Conservation (phyloP, 2,113 vertebrate species). For the Mandrillus leucophaeus region DNA sequence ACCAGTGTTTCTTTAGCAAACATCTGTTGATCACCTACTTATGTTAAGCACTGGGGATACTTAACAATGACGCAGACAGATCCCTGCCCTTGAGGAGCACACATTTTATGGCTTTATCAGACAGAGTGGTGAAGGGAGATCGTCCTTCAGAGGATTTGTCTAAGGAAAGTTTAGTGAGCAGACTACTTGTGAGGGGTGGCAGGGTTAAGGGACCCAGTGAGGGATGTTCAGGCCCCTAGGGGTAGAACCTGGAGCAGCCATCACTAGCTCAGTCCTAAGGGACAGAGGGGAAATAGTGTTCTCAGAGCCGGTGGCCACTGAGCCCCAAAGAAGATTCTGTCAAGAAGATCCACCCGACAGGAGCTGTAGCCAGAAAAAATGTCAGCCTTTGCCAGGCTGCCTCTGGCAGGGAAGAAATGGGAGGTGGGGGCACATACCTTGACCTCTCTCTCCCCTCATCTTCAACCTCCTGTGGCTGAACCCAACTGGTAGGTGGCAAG, state of each 20-base stretch:
- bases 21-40: not conserved
- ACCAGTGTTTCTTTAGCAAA: not conserved
- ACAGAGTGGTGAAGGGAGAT: not conserved
- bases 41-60: not conserved
- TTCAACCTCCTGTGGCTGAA: not conserved
- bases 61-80: not conserved
- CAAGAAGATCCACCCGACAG: not conserved
- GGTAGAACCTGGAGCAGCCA: not conserved
- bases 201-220: not conserved
- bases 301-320: not conserved
- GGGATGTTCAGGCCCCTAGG: not conserved
- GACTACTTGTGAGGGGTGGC: not conserved
- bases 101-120: not conserved
- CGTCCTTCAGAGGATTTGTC: not conserved
- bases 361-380: not conserved
- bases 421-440: not conserved
- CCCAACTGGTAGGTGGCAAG: not conserved
- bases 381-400: not conserved
- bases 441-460: not conserved
- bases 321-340: not conserved
- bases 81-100: rapidly evolving
- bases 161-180: not conserved
- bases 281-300: not conserved
- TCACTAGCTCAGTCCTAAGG: too few species aligned
- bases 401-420: not conserved